Conservation (phyloP, 2,797 vertebrate genomes). For the Peromyscus aztecus region DNA sequence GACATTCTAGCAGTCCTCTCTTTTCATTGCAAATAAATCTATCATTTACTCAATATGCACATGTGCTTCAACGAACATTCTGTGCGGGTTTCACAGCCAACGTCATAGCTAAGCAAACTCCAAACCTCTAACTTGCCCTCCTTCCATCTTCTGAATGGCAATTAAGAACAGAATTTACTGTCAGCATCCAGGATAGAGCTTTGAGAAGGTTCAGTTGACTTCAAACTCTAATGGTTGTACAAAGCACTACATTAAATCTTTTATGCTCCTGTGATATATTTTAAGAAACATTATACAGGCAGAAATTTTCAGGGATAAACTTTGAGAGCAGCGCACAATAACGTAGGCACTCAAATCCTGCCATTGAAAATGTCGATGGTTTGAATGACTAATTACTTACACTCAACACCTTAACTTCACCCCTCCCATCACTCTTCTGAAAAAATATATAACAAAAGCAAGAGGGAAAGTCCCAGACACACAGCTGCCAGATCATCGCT, state of each 20-base stretch:
- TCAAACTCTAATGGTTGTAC: conserved; percentile 79
- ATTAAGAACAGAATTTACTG: conserved; percentile 76
- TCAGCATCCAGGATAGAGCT: conserved; percentile 67
- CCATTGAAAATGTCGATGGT: conserved; percentile 78
- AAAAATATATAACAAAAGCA: conserved; percentile 80
- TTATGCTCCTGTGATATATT: conserved; percentile 82
- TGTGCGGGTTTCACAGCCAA: conserved; percentile 55
- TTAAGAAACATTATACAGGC: conserved; percentile 84
- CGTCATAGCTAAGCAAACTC: conserved; percentile 73
- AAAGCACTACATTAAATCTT: conserved; percentile 83
- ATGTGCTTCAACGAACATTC: conserved; percentile 66
- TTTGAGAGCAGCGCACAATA: conserved; percentile 77
- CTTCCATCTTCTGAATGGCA: conserved; percentile 60
- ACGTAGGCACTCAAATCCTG: conserved; percentile 79
- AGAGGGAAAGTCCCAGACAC: conserved; percentile 55
- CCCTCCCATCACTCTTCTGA: conserved; percentile 66
- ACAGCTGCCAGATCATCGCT: conserved; percentile 70
- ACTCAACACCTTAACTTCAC: conserved; percentile 79
- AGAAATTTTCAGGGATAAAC: conserved; percentile 82
- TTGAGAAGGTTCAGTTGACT: conserved; percentile 82
- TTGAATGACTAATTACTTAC: conserved; percentile 84
- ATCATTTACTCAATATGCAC: conserved; percentile 63
- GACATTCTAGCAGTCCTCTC: conserved; percentile 57
- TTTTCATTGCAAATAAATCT: conserved; percentile 70
- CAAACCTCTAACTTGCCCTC: conserved; percentile 57